Conservation (phyloP, 2,113 vertebrate species). For the Setophaga coronata region DNA sequence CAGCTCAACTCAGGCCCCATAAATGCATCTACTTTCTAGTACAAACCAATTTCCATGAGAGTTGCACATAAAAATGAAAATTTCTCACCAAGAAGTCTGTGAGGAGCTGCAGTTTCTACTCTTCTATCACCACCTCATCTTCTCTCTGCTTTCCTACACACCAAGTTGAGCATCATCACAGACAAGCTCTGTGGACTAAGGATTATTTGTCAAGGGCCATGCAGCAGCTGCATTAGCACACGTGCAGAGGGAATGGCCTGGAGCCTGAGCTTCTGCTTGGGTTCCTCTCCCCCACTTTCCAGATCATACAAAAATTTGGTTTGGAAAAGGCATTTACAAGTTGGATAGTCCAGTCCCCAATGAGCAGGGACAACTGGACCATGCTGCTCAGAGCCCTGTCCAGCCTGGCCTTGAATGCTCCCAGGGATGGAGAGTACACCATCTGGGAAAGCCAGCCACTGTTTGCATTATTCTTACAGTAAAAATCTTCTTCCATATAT, state of each 20-base stretch:
- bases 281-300: not conserved
- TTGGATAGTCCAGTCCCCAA: not conserved
- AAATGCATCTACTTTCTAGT: not conserved
- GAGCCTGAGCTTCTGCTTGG: not conserved
- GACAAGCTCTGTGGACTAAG: not conserved
- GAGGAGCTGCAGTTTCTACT: not conserved
- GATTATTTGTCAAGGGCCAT: not conserved
- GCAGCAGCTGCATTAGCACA: not conserved
- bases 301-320: not conserved
- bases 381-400: not conserved
- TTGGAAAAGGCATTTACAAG: not conserved
- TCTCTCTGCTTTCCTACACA: not conserved
- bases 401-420: not conserved
- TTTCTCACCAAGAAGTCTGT: not conserved
- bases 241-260: rapidly evolving
- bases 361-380: not conserved
- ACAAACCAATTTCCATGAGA: not conserved
- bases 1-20: not conserved
- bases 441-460: not conserved
- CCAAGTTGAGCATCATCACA: not conserved
- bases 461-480: not conserved
- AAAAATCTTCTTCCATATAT: not conserved
- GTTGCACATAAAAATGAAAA: not conserved
- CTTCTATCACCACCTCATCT: not conserved
- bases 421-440: not conserved